Conservation (phyloP, 2,888 invertebrate species). For the Drosophila anomalipes region DNA sequence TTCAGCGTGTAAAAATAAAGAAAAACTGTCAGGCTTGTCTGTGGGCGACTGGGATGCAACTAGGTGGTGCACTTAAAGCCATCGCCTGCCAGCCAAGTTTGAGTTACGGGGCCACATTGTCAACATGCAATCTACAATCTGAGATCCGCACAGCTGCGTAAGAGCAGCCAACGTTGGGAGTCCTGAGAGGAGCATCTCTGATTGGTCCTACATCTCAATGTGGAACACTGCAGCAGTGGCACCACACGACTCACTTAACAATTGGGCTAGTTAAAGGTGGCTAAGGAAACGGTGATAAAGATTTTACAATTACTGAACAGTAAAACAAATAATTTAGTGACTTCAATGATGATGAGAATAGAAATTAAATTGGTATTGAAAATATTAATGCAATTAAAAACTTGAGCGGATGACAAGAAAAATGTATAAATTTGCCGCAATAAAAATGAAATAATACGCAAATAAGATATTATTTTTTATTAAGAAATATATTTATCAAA, state of each 20-base stretch:
- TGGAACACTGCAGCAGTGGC: conserved; percentile 52
- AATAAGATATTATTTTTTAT: not conserved
- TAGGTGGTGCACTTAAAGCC: conserved; percentile 49
- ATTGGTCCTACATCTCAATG: conserved; percentile 43
- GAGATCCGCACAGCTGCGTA: conserved; percentile 56
- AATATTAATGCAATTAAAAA: not conserved
- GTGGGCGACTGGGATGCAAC: conserved; percentile 23
- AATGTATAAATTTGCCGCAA: not conserved
- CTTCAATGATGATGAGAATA: not conserved
- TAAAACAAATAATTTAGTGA: not conserved
- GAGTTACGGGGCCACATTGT: conserved; percentile 59
- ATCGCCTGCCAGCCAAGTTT: conserved; percentile 38
- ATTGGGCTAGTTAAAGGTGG: conserved; percentile 9
- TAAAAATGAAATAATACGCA: not conserved
- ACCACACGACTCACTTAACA: conserved; percentile 17
- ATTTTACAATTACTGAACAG: not conserved
- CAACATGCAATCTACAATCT: conserved; percentile 55
- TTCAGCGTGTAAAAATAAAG: conserved; percentile 66
- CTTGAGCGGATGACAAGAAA: not conserved
- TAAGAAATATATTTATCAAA: not conserved
- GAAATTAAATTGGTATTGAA: not conserved
- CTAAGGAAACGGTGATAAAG: not conserved
- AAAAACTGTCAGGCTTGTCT: conserved; percentile 65
- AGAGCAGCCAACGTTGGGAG: conserved; percentile 50
- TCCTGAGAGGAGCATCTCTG: conserved; percentile 39